These are phyloP conservation scores for Tipula lateralis DNA, from an alignment of 2,888 invertebrate genomes.

Conservation along the genomic window DNA sequence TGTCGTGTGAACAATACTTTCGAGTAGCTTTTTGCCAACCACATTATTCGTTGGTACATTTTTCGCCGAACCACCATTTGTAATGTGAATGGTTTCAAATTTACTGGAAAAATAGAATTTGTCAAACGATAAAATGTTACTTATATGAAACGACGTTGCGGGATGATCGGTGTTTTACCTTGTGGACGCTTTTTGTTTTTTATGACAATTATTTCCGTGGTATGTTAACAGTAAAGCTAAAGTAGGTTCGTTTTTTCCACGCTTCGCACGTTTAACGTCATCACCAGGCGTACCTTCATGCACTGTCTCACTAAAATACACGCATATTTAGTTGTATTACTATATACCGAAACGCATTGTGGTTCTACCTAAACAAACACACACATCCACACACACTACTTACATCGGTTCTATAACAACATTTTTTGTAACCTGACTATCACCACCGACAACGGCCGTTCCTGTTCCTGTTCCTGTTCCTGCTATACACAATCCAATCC, in stretches of 20 bases:
- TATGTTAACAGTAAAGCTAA: neutral
- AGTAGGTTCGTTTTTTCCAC: neutral
- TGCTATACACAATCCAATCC: neutral
- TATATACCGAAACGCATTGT: neutral
- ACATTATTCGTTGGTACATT: neutral
- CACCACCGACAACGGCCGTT: neutral
- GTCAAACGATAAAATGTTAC: neutral
- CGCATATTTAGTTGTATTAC: neutral
- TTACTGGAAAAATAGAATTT: neutral
- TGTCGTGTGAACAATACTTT: neutral
- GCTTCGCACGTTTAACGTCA: neutral
- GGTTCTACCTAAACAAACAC: neutral
- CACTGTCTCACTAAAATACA: neutral
- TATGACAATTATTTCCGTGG: neutral
- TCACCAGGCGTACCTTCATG: neutral
- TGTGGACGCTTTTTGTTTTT: neutral
- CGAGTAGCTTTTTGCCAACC: neutral
- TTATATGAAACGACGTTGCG: neutral
- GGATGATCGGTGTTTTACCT: neutral
- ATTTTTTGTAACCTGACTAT: neutral
- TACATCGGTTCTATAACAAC: neutral
- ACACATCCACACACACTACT: neutral
- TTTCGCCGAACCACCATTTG: neutral
- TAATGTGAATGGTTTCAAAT: slow-evolving; percentile 11
- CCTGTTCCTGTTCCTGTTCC: neutral